Percentiles rank a stretch among this genome's conserved stretches.
These are phyloP conservation scores for Herpetotheres cachinnans DNA, from an alignment of 2,113 vertebrate genomes.

Conservation along the genomic window DNA sequence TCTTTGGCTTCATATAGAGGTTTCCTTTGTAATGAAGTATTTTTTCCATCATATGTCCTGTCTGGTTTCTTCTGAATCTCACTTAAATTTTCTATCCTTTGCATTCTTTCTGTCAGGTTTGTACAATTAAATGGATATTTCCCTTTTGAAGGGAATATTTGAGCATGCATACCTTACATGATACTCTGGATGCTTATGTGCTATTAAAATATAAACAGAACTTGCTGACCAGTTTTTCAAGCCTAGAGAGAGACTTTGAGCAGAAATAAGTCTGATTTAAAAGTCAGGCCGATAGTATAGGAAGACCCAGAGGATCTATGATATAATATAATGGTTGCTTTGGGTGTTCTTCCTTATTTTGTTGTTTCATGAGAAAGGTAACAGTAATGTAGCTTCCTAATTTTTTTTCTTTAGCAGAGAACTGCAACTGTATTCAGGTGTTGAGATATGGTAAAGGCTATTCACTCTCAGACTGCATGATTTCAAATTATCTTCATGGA, in stretches of 20 bases:
- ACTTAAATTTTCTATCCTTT: not conserved
- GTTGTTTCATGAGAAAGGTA: not conserved
- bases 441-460: not conserved
- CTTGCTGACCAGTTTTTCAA: not conserved
- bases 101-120: not conserved
- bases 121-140: not conserved
- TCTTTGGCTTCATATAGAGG: not conserved
- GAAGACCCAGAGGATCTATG: not conserved
- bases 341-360: not conserved
- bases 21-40: not conserved
- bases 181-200: not conserved
- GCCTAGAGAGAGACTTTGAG: not conserved
- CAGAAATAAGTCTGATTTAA: not conserved
- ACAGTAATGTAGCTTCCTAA: not conserved
- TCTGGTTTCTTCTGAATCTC: not conserved
- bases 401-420: not conserved
- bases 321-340: too few species aligned
- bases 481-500: not conserved
- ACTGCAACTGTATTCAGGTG: not conserved
- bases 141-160: not conserved
- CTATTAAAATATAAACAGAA: not conserved
- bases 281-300: not conserved
- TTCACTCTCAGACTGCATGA: not conserved
- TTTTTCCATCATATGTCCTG: not conserved
- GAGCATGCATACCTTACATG: not conserved